Percentiles rank a stretch among this genome's conserved stretches.
phyloP scores from a whole-genome alignment of 2,113 vertebrate species.

The Brachypteracias leptosomus region DNA sequence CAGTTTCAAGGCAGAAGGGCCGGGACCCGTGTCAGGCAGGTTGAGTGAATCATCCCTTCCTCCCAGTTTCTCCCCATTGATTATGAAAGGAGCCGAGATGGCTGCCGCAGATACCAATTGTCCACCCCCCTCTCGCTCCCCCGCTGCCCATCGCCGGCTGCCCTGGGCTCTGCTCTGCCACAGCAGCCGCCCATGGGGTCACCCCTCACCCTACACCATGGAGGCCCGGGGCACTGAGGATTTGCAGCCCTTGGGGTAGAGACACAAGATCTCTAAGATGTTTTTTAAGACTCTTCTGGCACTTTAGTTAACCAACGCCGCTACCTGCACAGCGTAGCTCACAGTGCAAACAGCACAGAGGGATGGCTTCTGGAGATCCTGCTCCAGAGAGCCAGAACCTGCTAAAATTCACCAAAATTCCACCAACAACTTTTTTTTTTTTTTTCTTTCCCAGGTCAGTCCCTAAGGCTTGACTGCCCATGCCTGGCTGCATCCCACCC shows the following conservation, averaged over 20 bases:
- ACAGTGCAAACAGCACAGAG: background rate
- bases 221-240: background rate
- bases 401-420: background rate
- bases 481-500: background rate
- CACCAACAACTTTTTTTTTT: background rate
- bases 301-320: background rate
- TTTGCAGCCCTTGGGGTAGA: background rate
- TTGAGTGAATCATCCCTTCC: background rate
- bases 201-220: background rate
- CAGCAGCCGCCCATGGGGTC: background rate
- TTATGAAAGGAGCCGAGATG: constrained; percentile 51
- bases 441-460: background rate
- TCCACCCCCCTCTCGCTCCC: background rate
- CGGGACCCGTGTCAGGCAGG: background rate
- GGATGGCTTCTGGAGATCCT: background rate
- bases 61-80: background rate
- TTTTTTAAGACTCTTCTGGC: background rate
- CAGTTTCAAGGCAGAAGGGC: background rate
- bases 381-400: background rate
- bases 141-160: background rate
- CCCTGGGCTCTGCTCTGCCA: rapidly evolving
- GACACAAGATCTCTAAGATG: background rate
- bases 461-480: background rate
- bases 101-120: background rate
- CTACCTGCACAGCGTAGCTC: background rate